Conservation (phyloP, 2,888 invertebrate genomes). For the Drosophila imparisetae region DNA sequence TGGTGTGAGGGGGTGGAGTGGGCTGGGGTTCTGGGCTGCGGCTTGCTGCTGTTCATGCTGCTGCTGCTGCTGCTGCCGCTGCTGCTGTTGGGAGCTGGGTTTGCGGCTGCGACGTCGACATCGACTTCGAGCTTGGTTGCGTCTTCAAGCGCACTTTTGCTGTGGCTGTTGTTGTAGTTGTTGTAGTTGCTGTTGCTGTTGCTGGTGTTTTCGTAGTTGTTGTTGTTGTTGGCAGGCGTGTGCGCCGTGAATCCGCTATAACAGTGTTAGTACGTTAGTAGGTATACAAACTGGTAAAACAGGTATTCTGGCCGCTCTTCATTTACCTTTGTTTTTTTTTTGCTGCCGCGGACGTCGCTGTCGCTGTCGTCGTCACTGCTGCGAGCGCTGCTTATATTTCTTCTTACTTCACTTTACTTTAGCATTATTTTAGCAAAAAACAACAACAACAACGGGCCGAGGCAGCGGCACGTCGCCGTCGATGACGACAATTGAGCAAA, state of each 20-base stretch:
- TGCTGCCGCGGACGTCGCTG: conserved; percentile 19
- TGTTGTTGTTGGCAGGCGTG: conserved; percentile 67
- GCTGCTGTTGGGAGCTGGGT: conserved; percentile 5
- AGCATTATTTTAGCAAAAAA: conserved; percentile 78
- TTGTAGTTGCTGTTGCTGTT: conserved; percentile 9
- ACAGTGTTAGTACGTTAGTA: conserved; percentile 85
- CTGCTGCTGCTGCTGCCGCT: neutral
- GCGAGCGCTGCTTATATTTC: conserved; percentile 45
- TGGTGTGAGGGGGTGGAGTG: conserved; percentile 11
- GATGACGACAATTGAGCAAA: conserved; percentile 77
- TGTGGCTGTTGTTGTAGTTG: conserved; percentile 2
- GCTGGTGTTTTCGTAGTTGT: conserved; percentile 43
- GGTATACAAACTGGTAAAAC: conserved; percentile 85
- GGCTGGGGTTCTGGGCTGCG: conserved; percentile 9
- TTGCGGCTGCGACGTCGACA: conserved; percentile 1
- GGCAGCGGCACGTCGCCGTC: conserved; percentile 49
- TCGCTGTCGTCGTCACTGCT: conserved; percentile 30
- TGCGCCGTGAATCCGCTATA: conserved; percentile 83
- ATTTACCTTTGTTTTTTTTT: conserved; percentile 56
- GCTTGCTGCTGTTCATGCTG: conserved; percentile 5
- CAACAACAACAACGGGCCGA: conserved; percentile 28
- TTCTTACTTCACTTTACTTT: conserved; percentile 75
- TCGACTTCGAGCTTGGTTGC: conserved; percentile 34
- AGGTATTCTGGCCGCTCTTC: conserved; percentile 81
- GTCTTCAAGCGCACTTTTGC: conserved; percentile 49